Conservation (phyloP, 2,888 invertebrate species). For the Tolmerus cingulatus region DNA sequence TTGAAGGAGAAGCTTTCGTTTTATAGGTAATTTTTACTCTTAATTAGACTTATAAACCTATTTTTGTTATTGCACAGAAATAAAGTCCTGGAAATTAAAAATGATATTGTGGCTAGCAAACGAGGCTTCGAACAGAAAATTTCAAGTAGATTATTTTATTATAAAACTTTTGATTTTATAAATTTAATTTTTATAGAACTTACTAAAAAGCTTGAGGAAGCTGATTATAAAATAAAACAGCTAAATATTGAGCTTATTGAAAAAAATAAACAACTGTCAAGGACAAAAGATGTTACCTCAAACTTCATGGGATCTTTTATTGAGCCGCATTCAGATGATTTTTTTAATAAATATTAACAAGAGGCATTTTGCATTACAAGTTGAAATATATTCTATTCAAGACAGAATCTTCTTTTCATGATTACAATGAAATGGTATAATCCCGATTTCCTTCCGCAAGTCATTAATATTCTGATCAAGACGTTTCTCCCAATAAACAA, state of each 20-base stretch:
- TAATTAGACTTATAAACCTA: neutral
- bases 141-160: conserved; percentile 5
- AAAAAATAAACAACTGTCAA: neutral
- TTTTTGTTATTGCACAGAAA: neutral
- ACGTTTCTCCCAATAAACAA: conserved; percentile 39
- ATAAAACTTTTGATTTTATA: neutral
- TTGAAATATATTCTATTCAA: neutral
- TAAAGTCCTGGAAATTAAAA: conserved; percentile 6
- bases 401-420: neutral
- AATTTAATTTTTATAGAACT: conserved; percentile 17
- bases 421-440: neutral
- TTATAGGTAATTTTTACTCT: conserved; percentile 30
- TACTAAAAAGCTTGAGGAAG: conserved; percentile 17
- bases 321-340: neutral
- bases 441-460: conserved; percentile 21
- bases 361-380: neutral
- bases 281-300: neutral
- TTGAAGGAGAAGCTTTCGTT: neutral
- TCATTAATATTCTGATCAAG: conserved; percentile 9
- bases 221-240: conserved; percentile 20
- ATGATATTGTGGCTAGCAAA: conserved; percentile 53
- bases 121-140: conserved; percentile 59
- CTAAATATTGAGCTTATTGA: conserved; percentile 15
- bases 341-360: neutral
- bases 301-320: neutral